Evolutionary conservation across 1,140 invertebrate species (phyloP).

Genomic region (Ptiloglossa arizonensis): DNA sequence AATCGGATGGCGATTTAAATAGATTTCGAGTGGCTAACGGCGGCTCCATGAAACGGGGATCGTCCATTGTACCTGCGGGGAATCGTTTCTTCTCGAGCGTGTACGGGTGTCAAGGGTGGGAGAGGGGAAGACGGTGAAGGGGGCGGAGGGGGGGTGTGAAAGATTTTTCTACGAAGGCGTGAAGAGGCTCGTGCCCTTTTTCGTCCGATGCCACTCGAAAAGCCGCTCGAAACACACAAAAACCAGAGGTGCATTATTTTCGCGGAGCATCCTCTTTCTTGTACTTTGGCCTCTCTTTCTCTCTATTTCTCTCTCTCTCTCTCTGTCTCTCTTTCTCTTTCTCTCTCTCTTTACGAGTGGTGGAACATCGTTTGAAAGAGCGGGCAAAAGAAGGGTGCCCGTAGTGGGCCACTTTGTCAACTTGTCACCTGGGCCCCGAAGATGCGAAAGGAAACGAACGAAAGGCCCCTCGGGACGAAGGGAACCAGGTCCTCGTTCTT

Average conservation of each 20-base stretch:
- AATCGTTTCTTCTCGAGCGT: conserved; percentile 57
- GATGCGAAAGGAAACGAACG: conserved; percentile 57
- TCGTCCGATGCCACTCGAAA: conserved; percentile 44
- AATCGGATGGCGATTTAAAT: conserved; percentile 77
- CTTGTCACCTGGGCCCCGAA: conserved; percentile 66
- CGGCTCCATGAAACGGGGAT: conserved; percentile 24
- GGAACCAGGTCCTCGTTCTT: conserved; percentile 45
- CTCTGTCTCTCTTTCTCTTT: neutral
- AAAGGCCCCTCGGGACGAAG: conserved; percentile 33
- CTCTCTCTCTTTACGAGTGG: neutral
- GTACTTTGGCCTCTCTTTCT: no score
- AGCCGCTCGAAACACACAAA: conserved; percentile 58
- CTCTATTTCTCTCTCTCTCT: neutral
- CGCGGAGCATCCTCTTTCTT: conserved; percentile 29
- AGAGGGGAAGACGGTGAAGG: no score
- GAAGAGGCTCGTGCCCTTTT: conserved; percentile 75
- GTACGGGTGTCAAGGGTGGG: neutral
- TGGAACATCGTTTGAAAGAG: conserved; percentile 18
- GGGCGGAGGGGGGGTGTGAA: conserved; percentile 11
- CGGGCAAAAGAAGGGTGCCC: conserved; percentile 34
- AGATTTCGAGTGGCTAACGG: conserved; percentile 70
- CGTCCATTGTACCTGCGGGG: conserved; percentile 48
- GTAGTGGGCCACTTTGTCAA: conserved; percentile 72
- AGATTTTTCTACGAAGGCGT: conserved; percentile 72
- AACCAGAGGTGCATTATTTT: conserved; percentile 60